Conservation (phyloP, 1,140 invertebrate genomes). For the silkworm (Bombyx mori) region ASM3026992v2 NC_085123.1:7997001-7997500, state of each 20-base stretch:
- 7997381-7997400: constrained; percentile 53
- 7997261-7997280: constrained; percentile 79
- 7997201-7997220: constrained; percentile 77
- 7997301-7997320: constrained; percentile 73
- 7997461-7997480: constrained; percentile 70
- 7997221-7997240: constrained; percentile 73
- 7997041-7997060: too few species aligned
- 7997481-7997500: constrained; percentile 63
- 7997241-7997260: constrained; percentile 81
- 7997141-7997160: constrained; percentile 13
- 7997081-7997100: too few species aligned
- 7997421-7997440: constrained; percentile 46
- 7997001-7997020: too few species aligned
- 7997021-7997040: too few species aligned
- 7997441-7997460: constrained; percentile 69
- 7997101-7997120: too few species aligned
- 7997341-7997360: constrained; percentile 20
- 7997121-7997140: constrained; percentile 6
- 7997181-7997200: constrained; percentile 78
- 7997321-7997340: constrained; percentile 39
- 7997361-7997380: constrained; percentile 31
- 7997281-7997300: constrained; percentile 78
- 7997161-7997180: neutral
- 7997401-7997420: constrained; percentile 59
- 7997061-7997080: too few species aligned